Evolutionary conservation across 2,888 invertebrate species (phyloP), one percentile per base, ranked within the genome.

Genomic region (Chrysotoxum bicinctum): DNA sequence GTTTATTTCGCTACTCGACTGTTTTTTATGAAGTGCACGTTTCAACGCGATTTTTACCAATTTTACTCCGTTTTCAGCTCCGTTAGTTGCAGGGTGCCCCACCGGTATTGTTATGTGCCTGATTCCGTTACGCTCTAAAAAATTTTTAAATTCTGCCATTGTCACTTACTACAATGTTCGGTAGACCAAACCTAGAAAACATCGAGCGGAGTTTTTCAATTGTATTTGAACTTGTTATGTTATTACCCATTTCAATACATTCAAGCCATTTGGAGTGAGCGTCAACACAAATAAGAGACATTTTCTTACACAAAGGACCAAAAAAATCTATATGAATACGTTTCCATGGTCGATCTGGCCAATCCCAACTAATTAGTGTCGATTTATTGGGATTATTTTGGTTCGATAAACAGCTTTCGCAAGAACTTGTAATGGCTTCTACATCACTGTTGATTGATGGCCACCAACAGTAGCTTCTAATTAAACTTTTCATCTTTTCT

Each of bases 301-400:
- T n/a, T n/a, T n/a, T n/a, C n/a, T n/a, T n/a, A n/a, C n/a, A n/a
- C n/a, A n/a, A n/a, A n/a, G n/a, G n/a, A n/a, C n/a, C 87, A 6
- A 70, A 72, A 37, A 87, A 85, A 72, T 80, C 68, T 43, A 75
- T 43, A 14, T 84, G 79, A 26, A 84, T 19, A 3, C 75, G 21
- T 14, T 72, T 45, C 81, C 77, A 86, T 7, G 66, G 60, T 30
- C 73, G 43, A 10, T 77, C 35, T 2, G 58, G 19, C 45, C 74
- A 45, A 69, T 79, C 32, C 74, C 74, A 70, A 1, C 32, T 74
- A 50, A 30, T 74, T 12, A 88, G 19, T 14, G 60, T 19, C 19
- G 64, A 50, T 35, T 79, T 74, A 14, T 58, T 73, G 21, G 83
- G 79, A 50, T 62, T 74, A 19, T 60, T 37, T 0, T 48, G 10